Conservation (phyloP, 2,888 invertebrate genomes). For the Erebia epiphron region DNA sequence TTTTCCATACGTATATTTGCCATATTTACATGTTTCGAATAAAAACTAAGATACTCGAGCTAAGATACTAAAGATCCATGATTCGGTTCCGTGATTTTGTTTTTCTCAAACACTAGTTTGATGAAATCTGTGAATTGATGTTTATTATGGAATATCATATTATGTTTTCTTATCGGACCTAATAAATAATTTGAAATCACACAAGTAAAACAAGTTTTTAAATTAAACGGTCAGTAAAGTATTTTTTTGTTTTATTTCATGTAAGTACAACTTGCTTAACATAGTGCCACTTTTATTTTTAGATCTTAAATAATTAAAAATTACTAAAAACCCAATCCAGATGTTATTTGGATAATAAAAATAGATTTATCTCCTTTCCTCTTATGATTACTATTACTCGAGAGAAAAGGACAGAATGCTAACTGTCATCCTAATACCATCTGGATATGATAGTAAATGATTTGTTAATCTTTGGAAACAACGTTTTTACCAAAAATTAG, state of each 20-base stretch:
- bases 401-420: no score
- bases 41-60: not conserved
- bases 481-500: constrained; percentile 7
- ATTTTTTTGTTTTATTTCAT: constrained; percentile 14
- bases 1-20: constrained; percentile 3
- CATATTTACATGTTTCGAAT: not conserved
- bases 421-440: no score
- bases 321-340: not conserved
- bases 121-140: not conserved
- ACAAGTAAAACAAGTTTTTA: not conserved
- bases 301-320: not conserved
- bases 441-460: not conserved
- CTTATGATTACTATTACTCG: no score
- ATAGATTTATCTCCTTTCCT: no score
- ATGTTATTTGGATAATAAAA: no score
- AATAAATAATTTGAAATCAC: not conserved
- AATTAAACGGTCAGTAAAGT: not conserved
- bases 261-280: not conserved
- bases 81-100: not conserved
- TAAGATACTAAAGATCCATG: not conserved
- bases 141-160: not conserved
- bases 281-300: not conserved
- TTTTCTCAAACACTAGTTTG: not conserved
- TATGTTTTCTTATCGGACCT: no score
- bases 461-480: constrained; percentile 6